A percentile compares a stretch with the other conserved stretches of the same genome.
These are phyloP conservation scores for Apus apus DNA, from an alignment of 2,113 vertebrate species.

Conservation along the genomic window DNA sequence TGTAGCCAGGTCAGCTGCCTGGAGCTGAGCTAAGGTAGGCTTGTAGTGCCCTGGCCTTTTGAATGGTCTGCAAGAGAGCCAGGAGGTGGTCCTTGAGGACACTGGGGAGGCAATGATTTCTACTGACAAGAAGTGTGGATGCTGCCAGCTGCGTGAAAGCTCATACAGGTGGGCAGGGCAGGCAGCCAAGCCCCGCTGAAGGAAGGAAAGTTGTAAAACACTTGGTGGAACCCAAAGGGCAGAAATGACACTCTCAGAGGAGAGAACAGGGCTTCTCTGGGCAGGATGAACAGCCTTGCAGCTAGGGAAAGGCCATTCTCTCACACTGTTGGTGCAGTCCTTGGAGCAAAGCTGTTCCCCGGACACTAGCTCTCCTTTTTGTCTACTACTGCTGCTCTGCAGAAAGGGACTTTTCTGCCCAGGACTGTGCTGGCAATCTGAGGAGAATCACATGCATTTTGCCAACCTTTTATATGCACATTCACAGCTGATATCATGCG, in stretches of 20 bases:
- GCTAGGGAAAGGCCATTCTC: fast-evolving
- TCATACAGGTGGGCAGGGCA: fast-evolving
- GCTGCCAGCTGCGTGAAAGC: background rate
- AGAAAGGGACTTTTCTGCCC: background rate
- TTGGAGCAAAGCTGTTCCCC: background rate
- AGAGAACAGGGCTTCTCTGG: background rate
- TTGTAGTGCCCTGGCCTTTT: background rate
- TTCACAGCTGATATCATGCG: background rate
- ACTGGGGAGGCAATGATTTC: background rate
- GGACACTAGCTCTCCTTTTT: background rate
- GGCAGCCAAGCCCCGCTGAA: background rate
- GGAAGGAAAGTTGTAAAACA: background rate
- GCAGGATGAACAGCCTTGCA: background rate
- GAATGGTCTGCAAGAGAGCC: background rate
- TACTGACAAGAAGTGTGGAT: background rate
- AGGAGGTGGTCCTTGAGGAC: fast-evolving
- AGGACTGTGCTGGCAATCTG: background rate
- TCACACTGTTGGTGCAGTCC: fast-evolving
- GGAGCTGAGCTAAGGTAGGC: background rate
- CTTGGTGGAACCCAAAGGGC: background rate
- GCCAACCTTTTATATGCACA: background rate
- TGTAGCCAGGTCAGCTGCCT: background rate
- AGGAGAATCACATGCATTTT: background rate
- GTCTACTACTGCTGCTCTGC: background rate
- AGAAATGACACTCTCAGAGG: background rate